Percentiles rank a stretch among this genome's conserved stretches.
Evolutionary conservation across 2,113 vertebrate species (phyloP).

Genomic region (Scolopax mira): DNA sequence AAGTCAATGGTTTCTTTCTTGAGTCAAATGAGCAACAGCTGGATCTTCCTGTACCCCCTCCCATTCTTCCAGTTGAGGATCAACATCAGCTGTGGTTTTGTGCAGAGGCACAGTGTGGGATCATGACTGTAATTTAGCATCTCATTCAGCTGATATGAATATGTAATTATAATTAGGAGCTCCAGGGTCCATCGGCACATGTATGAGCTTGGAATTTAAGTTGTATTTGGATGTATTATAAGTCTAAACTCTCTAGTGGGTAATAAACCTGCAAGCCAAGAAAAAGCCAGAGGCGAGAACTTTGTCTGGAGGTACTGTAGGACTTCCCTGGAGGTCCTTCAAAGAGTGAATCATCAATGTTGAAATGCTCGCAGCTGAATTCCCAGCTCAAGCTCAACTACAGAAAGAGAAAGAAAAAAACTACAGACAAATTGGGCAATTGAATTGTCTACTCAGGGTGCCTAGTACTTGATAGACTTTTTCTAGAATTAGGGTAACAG

Average conservation of each 20-base stretch:
- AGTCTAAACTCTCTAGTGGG: neutral
- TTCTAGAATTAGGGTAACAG: neutral
- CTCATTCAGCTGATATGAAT: constrained; percentile 37
- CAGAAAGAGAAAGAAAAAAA: neutral
- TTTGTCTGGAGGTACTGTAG: constrained; percentile 51
- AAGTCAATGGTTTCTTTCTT: neutral
- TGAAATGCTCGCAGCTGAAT: constrained; percentile 43
- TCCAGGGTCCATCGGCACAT: constrained; percentile 23
- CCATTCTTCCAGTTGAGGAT: constrained; percentile 14
- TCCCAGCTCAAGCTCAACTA: neutral
- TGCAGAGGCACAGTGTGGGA: neutral
- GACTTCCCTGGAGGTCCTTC: constrained; percentile 65
- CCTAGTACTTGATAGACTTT: neutral
- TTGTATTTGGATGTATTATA: constrained; percentile 34
- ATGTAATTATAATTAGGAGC: constrained; percentile 42
- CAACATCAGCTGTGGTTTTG: constrained; percentile 38
- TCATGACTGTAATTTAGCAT: neutral
- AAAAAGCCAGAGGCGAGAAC: constrained; percentile 61
- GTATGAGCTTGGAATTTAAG: neutral
- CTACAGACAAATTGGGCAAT: neutral
- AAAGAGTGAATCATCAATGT: constrained; percentile 54
- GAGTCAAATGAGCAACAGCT: constrained; percentile 41
- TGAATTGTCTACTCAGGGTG: neutral
- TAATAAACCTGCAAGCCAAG: constrained; percentile 54
- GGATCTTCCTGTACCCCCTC: constrained; percentile 10